A percentile compares a stretch with the other conserved stretches of the same genome.
Conservation (phyloP, 1,140 invertebrate genomes). For the Drosophila neocordata region DNA sequence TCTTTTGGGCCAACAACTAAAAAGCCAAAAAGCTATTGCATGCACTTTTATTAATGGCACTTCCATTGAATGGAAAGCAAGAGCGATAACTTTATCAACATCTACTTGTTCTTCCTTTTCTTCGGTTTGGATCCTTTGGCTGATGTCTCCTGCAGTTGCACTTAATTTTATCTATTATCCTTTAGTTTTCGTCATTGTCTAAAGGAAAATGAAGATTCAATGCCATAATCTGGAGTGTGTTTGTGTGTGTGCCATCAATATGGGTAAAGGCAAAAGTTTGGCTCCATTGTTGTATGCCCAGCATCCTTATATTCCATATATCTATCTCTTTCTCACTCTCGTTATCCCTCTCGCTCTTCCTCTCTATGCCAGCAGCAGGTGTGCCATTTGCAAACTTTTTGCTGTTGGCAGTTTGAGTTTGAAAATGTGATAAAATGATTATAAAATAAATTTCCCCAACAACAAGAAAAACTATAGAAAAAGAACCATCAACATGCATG, state of each 20-base stretch:
- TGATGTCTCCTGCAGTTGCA: constrained; percentile 73
- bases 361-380: constrained; percentile 57
- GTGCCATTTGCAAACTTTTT: constrained; percentile 54
- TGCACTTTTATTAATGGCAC: constrained; percentile 73
- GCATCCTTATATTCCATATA: not conserved
- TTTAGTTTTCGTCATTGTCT: constrained; percentile 72
- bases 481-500: not conserved
- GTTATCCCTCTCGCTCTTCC: not conserved
- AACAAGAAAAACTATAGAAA: constrained; percentile 37
- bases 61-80: not conserved
- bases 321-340: not conserved
- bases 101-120: not conserved
- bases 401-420: constrained; percentile 48
- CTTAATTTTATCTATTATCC: constrained; percentile 80
- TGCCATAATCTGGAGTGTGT: constrained; percentile 55
- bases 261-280: constrained; percentile 45
- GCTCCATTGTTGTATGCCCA: constrained; percentile 20
- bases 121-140: constrained; percentile 10
- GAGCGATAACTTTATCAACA: constrained; percentile 30
- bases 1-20: constrained; percentile 1
- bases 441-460: constrained; percentile 79
- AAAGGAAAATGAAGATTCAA: constrained; percentile 78
- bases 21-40: constrained; percentile 57
- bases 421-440: constrained; percentile 80
- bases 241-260: constrained; percentile 44